Evolutionary conservation across 2,797 vertebrate genomes (phyloP).

Genomic region (Passerculus sandwichensis): DNA sequence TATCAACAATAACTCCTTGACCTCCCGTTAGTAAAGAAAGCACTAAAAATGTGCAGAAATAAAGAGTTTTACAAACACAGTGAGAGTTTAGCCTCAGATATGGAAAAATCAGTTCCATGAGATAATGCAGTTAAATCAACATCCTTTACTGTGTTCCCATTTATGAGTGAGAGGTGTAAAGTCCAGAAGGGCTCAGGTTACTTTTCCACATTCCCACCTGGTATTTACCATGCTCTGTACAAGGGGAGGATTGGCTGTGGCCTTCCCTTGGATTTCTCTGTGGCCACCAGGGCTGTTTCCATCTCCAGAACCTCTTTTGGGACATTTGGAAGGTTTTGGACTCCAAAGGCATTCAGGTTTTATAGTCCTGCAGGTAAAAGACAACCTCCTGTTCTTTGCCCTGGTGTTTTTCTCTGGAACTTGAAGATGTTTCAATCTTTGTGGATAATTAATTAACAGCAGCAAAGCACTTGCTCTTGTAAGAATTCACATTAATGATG

Average conservation of each 20-base stretch:
- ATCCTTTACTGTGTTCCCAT: slow-evolving; percentile 30
- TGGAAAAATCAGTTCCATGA: not conserved
- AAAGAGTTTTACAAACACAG: not conserved
- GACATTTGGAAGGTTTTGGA: not conserved
- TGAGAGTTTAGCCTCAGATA: not conserved
- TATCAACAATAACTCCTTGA: not conserved
- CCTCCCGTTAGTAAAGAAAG: not conserved
- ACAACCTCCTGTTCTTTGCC: not conserved
- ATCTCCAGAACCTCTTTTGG: not conserved
- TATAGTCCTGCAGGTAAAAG: slow-evolving; percentile 37
- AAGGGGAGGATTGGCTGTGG: not conserved
- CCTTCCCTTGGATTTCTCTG: not conserved
- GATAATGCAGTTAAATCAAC: slow-evolving; percentile 24
- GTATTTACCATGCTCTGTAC: not conserved
- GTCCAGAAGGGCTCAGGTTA: slow-evolving; percentile 71
- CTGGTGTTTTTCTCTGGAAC: not conserved
- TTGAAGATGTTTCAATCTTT: not conserved
- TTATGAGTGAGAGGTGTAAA: slow-evolving; percentile 69
- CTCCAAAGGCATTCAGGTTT: not conserved
- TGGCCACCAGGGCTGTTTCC: not conserved
- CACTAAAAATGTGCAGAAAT: not conserved
- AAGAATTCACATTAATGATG: not conserved
- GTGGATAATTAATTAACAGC: slow-evolving; percentile 20
- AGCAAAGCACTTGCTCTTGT: not conserved
- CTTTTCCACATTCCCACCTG: not conserved